Evolutionary conservation across 1,140 invertebrate genomes (phyloP).

Genomic region (Drosophila teissieri): DNA sequence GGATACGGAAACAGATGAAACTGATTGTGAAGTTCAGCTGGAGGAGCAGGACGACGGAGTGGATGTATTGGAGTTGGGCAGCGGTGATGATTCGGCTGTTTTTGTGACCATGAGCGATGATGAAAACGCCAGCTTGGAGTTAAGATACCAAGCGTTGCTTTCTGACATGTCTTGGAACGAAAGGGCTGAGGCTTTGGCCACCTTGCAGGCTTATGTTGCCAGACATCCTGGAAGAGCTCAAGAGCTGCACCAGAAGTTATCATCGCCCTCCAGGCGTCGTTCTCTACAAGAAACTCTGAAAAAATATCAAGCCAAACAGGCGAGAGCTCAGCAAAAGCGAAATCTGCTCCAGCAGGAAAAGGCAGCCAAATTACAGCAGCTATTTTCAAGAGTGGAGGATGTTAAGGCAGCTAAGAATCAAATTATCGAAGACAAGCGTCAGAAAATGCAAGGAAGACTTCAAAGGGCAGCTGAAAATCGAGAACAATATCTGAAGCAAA

Average conservation of each 20-base stretch:
- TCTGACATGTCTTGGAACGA: conserved; percentile 92
- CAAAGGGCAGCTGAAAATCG: conserved; percentile 96
- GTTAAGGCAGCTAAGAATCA: conserved; percentile 95
- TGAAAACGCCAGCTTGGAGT: conserved; percentile 85
- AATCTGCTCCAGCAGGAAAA: conserved; percentile 93
- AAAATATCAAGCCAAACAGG: conserved; percentile 95
- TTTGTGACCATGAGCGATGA: conserved; percentile 74
- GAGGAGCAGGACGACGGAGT: conserved; percentile 64
- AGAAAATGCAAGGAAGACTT: conserved; percentile 93
- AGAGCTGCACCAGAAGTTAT: conserved; percentile 96
- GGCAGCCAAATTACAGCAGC: conserved; percentile 92
- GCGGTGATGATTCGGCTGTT: conserved; percentile 58
- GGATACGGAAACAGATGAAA: conserved; percentile 92
- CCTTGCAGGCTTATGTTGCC: conserved; percentile 90
- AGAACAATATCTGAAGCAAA: conserved; percentile 90
- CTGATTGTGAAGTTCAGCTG: conserved; percentile 85
- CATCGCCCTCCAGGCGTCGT: conserved; percentile 93
- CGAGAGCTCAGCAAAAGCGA: conserved; percentile 91
- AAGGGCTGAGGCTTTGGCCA: conserved; percentile 90
- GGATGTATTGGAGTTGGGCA: conserved; percentile 14
- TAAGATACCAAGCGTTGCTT: conserved; percentile 89
- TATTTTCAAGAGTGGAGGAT: conserved; percentile 95
- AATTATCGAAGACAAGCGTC: conserved; percentile 92
- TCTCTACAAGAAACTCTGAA: conserved; percentile 91
- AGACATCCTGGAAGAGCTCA: conserved; percentile 95